These are phyloP conservation scores for Porites cylindrica DNA, from an alignment of 92 coral and sea anemone genomes.

Conservation along the genomic window DNA sequence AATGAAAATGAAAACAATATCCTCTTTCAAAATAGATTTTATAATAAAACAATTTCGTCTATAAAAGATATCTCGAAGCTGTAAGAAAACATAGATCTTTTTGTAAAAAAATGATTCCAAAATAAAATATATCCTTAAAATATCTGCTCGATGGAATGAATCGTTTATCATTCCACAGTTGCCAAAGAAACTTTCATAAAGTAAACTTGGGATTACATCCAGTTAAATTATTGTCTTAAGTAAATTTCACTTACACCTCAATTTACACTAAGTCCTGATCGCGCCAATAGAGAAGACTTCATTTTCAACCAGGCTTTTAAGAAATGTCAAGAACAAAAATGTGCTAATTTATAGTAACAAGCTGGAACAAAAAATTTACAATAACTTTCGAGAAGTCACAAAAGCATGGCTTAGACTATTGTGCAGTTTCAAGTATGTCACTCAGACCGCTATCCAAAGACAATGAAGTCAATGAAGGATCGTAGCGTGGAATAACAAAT, in stretches of 20 bases:
- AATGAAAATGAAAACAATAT: neutral
- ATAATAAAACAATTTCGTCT: neutral
- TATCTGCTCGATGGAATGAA: neutral
- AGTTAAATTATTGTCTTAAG: constrained; percentile 1
- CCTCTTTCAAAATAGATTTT: neutral
- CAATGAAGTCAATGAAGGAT: constrained; percentile 4
- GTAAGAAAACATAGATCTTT: neutral
- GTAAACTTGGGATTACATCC: neutral
- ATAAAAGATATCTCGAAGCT: neutral
- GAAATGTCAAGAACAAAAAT: neutral
- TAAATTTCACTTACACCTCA: neutral
- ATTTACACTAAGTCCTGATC: neutral
- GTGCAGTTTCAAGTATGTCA: neutral
- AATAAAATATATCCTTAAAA: no score
- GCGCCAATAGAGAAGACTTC: neutral
- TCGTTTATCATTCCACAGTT: constrained; percentile 14
- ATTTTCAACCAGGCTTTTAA: neutral
- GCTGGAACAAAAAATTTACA: neutral
- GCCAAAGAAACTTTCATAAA: neutral
- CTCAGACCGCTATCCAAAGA: neutral
- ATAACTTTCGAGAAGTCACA: constrained; percentile 6
- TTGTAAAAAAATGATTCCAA: no score
- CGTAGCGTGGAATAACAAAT: constrained; percentile 24
- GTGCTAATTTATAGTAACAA: neutral
- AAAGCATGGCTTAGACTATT: neutral